A percentile compares a stretch with the other conserved stretches of the same genome.
Evolutionary conservation across 2,888 invertebrate species (phyloP).

Genomic region (Camptogramma bilineatum): DNA sequence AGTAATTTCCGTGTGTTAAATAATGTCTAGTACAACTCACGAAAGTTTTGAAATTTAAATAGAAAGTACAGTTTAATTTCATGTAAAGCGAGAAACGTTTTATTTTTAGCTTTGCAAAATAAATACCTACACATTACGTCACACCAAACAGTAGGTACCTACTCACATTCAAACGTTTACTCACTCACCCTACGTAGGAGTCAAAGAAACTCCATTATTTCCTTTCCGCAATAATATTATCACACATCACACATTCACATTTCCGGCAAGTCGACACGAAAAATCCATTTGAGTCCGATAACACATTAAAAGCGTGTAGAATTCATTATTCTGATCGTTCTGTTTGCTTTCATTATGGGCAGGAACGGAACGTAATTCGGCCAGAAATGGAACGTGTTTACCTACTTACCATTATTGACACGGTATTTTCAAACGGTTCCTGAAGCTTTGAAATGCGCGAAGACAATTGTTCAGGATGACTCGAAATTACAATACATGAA

Average conservation of each 20-base stretch:
- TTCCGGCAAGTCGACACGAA: conserved; percentile 40
- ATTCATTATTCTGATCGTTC: conserved; percentile 36
- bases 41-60: too few species aligned
- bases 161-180: conserved; percentile 2
- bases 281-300: conserved; percentile 42
- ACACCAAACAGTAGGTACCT: background rate
- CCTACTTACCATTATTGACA: conserved; percentile 6
- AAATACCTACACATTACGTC: too few species aligned
- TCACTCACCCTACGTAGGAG: background rate
- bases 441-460: background rate
- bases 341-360: conserved; percentile 38
- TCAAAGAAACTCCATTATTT: conserved; percentile 12
- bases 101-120: background rate
- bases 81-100: too few species aligned
- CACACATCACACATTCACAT: conserved; percentile 31
- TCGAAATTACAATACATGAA: background rate
- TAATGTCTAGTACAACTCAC: too few species aligned
- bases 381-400: conserved; percentile 13
- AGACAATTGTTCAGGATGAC: background rate
- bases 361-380: conserved; percentile 19
- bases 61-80: too few species aligned
- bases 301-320: conserved; percentile 28
- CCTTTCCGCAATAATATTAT: conserved; percentile 30
- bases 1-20: too few species aligned
- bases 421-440: background rate